Conservation (phyloP, 2,113 vertebrate genomes). For the Leptosomus discolor region DNA sequence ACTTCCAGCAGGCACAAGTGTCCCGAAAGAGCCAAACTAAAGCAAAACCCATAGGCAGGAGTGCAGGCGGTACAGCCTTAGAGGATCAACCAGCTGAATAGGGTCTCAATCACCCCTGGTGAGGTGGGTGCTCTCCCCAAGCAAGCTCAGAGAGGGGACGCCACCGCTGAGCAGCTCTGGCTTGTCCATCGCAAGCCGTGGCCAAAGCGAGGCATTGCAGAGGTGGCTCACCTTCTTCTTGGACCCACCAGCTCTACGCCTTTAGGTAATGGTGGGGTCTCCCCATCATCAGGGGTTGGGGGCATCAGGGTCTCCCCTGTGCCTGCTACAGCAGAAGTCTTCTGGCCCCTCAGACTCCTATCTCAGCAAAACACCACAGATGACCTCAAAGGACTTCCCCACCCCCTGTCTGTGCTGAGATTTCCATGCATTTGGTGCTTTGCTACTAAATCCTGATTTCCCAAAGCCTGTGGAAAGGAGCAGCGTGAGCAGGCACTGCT, state of each 20-base stretch:
- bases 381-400: background rate
- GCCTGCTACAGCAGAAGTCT: background rate
- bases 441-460: background rate
- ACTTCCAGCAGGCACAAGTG: background rate
- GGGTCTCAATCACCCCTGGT: background rate
- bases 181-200: background rate
- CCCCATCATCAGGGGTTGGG: background rate
- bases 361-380: background rate
- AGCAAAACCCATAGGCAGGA: background rate
- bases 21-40: rapidly evolving
- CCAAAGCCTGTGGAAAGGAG: background rate
- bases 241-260: background rate
- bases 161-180: rapidly evolving
- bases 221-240: background rate
- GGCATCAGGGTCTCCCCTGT: rapidly evolving
- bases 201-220: background rate
- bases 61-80: background rate
- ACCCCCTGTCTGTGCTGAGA: background rate
- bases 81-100: background rate
- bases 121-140: background rate
- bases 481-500: background rate
- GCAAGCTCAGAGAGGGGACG: rapidly evolving
- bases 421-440: background rate
- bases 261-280: background rate
- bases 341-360: rapidly evolving